A percentile compares a stretch with the other conserved stretches of the same genome.
Evolutionary conservation across 2,888 invertebrate genomes (phyloP).

Genomic region (Apocheima hispidaria): DNA sequence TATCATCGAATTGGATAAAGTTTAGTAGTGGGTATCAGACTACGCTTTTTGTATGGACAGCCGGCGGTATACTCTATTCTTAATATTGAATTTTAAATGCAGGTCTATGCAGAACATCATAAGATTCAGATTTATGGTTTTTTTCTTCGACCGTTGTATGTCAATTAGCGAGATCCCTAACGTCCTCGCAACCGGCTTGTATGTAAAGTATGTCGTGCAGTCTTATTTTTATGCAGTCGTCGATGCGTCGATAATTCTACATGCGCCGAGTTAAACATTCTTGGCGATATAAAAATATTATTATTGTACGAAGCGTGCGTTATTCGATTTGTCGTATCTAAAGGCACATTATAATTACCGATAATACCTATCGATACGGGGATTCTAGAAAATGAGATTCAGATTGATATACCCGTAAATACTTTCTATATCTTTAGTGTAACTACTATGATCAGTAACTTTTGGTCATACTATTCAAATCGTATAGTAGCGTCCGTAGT

Average conservation of each 20-base stretch:
- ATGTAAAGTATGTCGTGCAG: slow-evolving; percentile 19
- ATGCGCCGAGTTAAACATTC: slow-evolving; percentile 18
- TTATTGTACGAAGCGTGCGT: slow-evolving; percentile 27
- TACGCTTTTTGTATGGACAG: too few species aligned
- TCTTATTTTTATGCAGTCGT: slow-evolving; percentile 21
- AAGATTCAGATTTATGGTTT: too few species aligned
- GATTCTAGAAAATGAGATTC: background rate
- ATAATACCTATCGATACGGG: background rate
- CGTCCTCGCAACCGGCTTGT: slow-evolving; percentile 14
- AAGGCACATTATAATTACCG: slow-evolving; percentile 2
- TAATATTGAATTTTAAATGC: too few species aligned
- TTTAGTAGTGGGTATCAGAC: too few species aligned
- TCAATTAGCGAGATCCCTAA: background rate
- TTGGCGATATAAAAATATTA: slow-evolving; percentile 5
- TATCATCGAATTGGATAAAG: too few species aligned
- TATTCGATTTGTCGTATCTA: slow-evolving; percentile 12
- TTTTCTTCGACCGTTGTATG: background rate
- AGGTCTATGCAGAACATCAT: too few species aligned
- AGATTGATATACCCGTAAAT: background rate
- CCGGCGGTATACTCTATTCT: too few species aligned
- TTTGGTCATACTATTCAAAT: too few species aligned
- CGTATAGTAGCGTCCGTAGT: too few species aligned
- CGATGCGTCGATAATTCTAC: slow-evolving; percentile 15
- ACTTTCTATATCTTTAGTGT: too few species aligned
- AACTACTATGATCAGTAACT: too few species aligned